Evolutionary conservation across 1,140 invertebrate species (phyloP).

Genomic region (Drosophila pallidifrons): DNA sequence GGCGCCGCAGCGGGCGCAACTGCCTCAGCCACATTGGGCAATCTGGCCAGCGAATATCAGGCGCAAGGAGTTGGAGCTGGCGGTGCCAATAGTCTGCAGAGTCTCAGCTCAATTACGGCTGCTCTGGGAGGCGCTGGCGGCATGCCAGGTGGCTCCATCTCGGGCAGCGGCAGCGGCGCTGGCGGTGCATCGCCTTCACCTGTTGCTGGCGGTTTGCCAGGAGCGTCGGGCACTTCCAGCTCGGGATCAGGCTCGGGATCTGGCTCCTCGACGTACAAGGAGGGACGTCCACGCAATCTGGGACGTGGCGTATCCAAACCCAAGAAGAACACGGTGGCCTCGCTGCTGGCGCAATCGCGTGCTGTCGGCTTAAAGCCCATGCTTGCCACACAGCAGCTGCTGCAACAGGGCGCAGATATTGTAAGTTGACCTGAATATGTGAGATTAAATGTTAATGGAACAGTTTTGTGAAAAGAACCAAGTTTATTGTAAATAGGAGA

Average conservation of each 20-base stretch:
- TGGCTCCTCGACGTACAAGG: slow-evolving; percentile 86
- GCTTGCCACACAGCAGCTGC: slow-evolving; percentile 86
- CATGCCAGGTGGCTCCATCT: slow-evolving; percentile 74
- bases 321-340: slow-evolving; percentile 96
- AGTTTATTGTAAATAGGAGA: no score
- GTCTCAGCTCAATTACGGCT: slow-evolving; percentile 84
- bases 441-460: no score
- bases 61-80: slow-evolving; percentile 30
- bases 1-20: slow-evolving; percentile 19
- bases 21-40: slow-evolving; percentile 43
- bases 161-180: slow-evolving; percentile 52
- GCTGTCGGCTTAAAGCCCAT: slow-evolving; percentile 89
- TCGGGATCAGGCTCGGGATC: slow-evolving; percentile 60
- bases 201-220: slow-evolving; percentile 37
- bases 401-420: slow-evolving; percentile 85
- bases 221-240: slow-evolving; percentile 25
- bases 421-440: slow-evolving; percentile 55
- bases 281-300: slow-evolving; percentile 92
- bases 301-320: slow-evolving; percentile 94
- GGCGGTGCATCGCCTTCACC: slow-evolving; percentile 62
- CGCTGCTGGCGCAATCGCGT: slow-evolving; percentile 92
- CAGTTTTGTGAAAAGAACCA: no score
- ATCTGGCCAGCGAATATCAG: slow-evolving; percentile 60
- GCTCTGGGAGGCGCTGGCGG: slow-evolving; percentile 73
- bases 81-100: slow-evolving; percentile 74